These are phyloP conservation scores for Drosophila siamana DNA, from an alignment of 2,888 invertebrate species.

Conservation along the genomic window DNA sequence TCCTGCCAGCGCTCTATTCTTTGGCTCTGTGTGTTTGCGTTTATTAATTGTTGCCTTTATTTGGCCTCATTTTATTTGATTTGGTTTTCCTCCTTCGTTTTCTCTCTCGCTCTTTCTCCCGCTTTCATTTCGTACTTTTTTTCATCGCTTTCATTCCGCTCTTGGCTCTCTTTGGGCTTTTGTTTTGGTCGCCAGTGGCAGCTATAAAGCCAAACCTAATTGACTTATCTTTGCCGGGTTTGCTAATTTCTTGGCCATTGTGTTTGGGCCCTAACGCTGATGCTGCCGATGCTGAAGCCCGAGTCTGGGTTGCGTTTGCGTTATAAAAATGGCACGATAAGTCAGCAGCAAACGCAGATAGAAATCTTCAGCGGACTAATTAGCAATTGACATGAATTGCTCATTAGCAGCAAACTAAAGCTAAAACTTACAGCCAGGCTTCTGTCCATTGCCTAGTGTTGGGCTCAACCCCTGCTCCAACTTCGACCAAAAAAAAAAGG, in stretches of 20 bases:
- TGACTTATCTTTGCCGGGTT: slow-evolving; percentile 80
- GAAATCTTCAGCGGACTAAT: slow-evolving; percentile 80
- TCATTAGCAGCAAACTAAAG: slow-evolving; percentile 77
- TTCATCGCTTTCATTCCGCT: slow-evolving; percentile 15
- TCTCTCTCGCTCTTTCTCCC: neutral
- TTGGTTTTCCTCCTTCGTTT: slow-evolving; percentile 71
- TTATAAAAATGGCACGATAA: slow-evolving; percentile 75
- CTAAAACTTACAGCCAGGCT: slow-evolving; percentile 58
- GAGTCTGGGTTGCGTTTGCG: slow-evolving; percentile 31
- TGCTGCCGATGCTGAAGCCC: too few species aligned
- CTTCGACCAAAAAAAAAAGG: slow-evolving; percentile 14
- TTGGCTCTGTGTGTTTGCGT: slow-evolving; percentile 69
- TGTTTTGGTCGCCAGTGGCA: slow-evolving; percentile 69
- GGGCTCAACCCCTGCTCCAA: neutral
- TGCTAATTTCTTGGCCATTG: slow-evolving; percentile 79
- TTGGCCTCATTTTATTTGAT: slow-evolving; percentile 81
- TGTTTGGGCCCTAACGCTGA: too few species aligned
- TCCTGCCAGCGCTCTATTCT: slow-evolving; percentile 34
- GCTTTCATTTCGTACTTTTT: neutral
- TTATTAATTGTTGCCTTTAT: slow-evolving; percentile 81
- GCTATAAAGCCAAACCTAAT: slow-evolving; percentile 83
- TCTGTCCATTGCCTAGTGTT: slow-evolving; percentile 33
- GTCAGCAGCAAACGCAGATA: slow-evolving; percentile 62
- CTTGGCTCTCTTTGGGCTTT: slow-evolving; percentile 45
- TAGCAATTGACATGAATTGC: slow-evolving; percentile 83